Percentiles rank a stretch among this genome's conserved stretches.
phyloP scores from a whole-genome alignment of 2,888 invertebrate species.

The Hemithea aestivaria region DNA sequence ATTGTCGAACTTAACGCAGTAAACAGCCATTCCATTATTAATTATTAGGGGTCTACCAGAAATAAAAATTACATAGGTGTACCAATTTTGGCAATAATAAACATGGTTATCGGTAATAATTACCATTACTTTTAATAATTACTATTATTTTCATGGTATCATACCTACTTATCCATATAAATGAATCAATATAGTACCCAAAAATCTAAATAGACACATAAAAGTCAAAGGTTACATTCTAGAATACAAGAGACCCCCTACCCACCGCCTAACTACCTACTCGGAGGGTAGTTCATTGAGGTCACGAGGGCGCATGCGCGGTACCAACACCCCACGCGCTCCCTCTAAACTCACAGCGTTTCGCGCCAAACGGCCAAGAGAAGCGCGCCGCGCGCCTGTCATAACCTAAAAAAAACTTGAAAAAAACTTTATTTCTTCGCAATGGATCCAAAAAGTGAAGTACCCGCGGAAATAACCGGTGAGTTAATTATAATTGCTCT shows the following conservation, averaged over 20 bases:
- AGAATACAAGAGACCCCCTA: no score
- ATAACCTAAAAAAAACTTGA: conserved; percentile 48
- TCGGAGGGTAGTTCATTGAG: conserved; percentile 49
- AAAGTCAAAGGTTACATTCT: conserved; percentile 17
- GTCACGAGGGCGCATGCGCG: conserved; percentile 68
- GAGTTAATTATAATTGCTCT: conserved; percentile 29
- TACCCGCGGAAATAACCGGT: conserved; percentile 52
- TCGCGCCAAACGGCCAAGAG: conserved; percentile 69
- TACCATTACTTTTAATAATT: no score
- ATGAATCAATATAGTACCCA: no score
- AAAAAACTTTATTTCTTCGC: conserved; percentile 28
- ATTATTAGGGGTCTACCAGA: no score
- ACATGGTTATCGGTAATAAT: no score
- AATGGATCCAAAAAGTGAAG: conserved; percentile 52
- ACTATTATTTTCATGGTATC: no score
- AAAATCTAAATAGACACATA: not conserved
- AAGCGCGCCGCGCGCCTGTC: conserved; percentile 59
- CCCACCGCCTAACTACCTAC: no score
- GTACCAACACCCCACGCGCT: conserved; percentile 49
- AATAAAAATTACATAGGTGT: no score
- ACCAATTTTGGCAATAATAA: no score
- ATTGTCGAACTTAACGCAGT: no score
- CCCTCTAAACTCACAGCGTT: conserved; percentile 36
- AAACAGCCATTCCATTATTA: no score
- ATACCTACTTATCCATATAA: no score